A percentile compares a stretch with the other conserved stretches of the same genome.
Conservation (phyloP, 2,113 vertebrate species). For the Indicator maculatus region DNA sequence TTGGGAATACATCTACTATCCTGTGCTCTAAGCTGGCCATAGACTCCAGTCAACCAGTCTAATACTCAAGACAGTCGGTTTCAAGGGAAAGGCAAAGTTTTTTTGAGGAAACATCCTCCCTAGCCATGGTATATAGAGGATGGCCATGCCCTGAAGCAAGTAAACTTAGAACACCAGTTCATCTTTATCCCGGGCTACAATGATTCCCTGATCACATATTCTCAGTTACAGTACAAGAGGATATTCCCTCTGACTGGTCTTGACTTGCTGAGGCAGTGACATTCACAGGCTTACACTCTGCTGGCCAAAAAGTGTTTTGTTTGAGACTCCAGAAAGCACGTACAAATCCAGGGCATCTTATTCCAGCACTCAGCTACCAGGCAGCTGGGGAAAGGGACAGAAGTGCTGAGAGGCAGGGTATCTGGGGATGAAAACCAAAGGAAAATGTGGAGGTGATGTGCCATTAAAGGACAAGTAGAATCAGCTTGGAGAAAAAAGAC, state of each 20-base stretch:
- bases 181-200: neutral
- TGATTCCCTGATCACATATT: neutral
- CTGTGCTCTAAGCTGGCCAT: neutral
- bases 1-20: neutral
- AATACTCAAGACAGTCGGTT: neutral
- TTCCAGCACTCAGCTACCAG: neutral
- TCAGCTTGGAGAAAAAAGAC: neutral
- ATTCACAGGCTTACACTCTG: neutral
- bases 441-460: neutral
- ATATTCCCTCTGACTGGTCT: neutral
- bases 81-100: neutral
- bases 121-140: accelerated
- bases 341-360: neutral
- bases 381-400: neutral
- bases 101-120: neutral
- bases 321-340: neutral
- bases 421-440: neutral
- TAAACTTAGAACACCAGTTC: neutral
- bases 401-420: neutral
- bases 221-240: neutral
- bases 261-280: neutral
- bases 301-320: neutral
- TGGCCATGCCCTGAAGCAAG: neutral
- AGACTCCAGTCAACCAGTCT: neutral
- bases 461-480: neutral